Evolutionary conservation across 2,113 vertebrate genomes (phyloP).

Genomic region (Hystrix cristata): DNA sequence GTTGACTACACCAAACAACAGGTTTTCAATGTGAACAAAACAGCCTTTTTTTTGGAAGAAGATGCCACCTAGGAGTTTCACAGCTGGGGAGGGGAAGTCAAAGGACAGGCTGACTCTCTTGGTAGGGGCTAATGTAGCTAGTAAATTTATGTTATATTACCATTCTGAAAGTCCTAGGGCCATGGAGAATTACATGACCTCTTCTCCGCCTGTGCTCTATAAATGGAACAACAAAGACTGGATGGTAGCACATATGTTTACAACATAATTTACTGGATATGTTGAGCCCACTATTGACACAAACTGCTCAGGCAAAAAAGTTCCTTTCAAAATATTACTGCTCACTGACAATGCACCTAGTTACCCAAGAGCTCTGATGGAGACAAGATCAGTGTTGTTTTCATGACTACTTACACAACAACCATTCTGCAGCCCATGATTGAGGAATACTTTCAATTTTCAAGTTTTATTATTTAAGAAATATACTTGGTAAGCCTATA

Average conservation of each 20-base stretch:
- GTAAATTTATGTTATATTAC: not conserved
- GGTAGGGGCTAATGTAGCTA: not conserved
- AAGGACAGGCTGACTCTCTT: not conserved
- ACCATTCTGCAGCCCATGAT: not conserved
- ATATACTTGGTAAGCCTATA: not conserved
- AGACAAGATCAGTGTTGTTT: not conserved
- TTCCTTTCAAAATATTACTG: conserved; percentile 12
- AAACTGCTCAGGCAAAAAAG: not conserved
- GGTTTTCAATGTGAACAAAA: not conserved
- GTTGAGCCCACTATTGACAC: not conserved
- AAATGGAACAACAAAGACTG: not conserved
- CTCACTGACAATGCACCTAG: not conserved
- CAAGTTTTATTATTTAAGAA: conserved; percentile 11
- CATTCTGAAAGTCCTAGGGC: not conserved
- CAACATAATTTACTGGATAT: not conserved
- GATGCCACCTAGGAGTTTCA: not conserved
- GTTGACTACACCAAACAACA: not conserved
- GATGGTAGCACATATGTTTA: not conserved
- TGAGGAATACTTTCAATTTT: not conserved
- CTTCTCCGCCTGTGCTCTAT: not conserved
- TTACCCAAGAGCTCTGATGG: not conserved
- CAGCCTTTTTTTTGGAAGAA: not conserved
- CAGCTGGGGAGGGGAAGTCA: not conserved
- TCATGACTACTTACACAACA: not conserved
- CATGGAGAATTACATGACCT: not conserved